Evolutionary conservation across 2,113 vertebrate species (phyloP), one percentile per base, ranked within the genome.

Genomic region (Calidris pygmaea): DNA sequence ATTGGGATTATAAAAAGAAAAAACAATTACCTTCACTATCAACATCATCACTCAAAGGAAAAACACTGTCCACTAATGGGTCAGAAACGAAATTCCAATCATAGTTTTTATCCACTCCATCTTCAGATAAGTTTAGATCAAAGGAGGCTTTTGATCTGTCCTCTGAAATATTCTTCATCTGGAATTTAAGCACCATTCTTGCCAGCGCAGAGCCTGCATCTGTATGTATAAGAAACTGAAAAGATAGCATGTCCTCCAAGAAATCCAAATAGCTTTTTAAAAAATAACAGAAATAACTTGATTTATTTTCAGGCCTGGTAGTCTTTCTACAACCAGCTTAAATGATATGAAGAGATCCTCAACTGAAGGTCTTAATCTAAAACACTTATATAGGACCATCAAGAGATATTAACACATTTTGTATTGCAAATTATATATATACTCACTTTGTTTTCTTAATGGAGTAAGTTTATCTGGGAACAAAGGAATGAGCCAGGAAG

Each of bases 401-500:
- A 85, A 29, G 59, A 85, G 18, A n/a, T 19, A 55, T 3, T 59
- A 74, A 70, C 39, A 66, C 12, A 50, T 85, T 84, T 56, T 6
- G 3, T 85, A 48, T 4, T 58, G n/a, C 35, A 75, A 74, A 65
- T 75, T 83, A 37, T 65, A 15, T 6, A 35, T 48, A 87, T 87
- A 97, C 98, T 97, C 94, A 98, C 98, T 97, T 93, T 92, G 98
- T 79, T 96, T 97, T 39, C 96, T 98, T 34, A 96, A 86, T 75
- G 98, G 97, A 71, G 93, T 77, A 14, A 82, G 68, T 87, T 98
- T 98, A 48, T 99, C 98, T 14, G 98, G 98, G 95, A 99, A 98
- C 85, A 99, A 98, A 75, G 99, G 98, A 91, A 96, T 95, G 53
- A 99, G 98, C 99, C 99, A 99, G 8, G 98, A 96, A 24, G 99